phyloP scores from a whole-genome alignment of 2,888 invertebrate genomes.

The Falcaria lacertinaria region DNA sequence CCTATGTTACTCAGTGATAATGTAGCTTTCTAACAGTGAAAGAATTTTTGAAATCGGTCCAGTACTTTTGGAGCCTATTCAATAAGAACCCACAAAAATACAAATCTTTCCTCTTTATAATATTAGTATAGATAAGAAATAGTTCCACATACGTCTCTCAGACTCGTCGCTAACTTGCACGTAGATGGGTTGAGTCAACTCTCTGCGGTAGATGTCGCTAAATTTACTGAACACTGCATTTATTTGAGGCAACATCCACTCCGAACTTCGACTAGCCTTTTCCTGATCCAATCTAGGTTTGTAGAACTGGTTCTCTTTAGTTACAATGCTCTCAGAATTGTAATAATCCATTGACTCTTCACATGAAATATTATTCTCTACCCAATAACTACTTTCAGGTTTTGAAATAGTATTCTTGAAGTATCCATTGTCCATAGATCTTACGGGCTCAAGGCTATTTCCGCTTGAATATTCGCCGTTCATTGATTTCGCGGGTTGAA shows the following conservation, averaged over 20 bases:
- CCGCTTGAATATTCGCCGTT: not conserved
- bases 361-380: not conserved
- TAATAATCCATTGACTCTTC: not conserved
- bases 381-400: not conserved
- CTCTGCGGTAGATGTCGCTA: constrained; percentile 18
- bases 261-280: not conserved
- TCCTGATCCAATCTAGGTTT: not conserved
- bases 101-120: no score
- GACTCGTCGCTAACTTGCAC: constrained; percentile 42
- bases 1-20: no score
- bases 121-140: no score
- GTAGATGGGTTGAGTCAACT: constrained; percentile 38
- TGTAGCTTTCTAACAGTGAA: no score
- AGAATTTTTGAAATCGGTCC: no score
- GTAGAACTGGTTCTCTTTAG: not conserved
- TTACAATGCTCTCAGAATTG: not conserved
- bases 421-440: not conserved
- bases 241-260: constrained; percentile 40
- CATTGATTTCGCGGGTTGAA: not conserved
- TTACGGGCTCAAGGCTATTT: not conserved
- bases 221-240: constrained; percentile 47
- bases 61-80: no score
- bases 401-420: not conserved
- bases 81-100: no score
- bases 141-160: constrained; percentile 36